A percentile compares a stretch with the other conserved stretches of the same genome.
Evolutionary conservation across 2,888 invertebrate species (phyloP).

Genomic region (Mesorhabditis spiculigera): DNA sequence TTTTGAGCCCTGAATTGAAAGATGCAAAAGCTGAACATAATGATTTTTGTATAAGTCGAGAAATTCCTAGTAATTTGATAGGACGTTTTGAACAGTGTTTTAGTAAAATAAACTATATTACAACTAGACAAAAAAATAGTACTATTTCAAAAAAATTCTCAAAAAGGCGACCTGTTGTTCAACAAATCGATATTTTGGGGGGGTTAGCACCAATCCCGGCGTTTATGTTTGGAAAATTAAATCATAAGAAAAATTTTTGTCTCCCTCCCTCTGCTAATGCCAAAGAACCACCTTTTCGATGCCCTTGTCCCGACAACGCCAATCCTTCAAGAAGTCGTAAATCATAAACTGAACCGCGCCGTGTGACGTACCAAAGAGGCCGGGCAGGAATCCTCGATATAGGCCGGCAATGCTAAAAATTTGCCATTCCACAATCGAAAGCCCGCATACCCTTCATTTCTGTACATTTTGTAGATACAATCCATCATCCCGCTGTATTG

Average conservation of each 20-base stretch:
- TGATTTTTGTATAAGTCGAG: too few species aligned
- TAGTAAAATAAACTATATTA: constrained; percentile 8
- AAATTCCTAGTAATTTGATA: background rate
- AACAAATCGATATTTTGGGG: too few species aligned
- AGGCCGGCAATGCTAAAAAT: background rate
- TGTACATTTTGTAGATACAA: constrained; percentile 83
- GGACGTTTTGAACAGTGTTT: background rate
- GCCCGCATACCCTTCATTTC: constrained; percentile 69
- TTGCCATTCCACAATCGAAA: background rate
- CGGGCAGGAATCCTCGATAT: constrained; percentile 81
- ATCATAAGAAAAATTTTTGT: too few species aligned
- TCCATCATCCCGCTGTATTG: constrained; percentile 86
- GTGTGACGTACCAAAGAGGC: constrained; percentile 94
- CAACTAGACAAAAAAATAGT: too few species aligned
- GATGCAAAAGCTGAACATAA: too few species aligned
- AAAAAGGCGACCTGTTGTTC: too few species aligned
- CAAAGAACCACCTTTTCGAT: constrained; percentile 10
- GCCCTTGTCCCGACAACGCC: constrained; percentile 44
- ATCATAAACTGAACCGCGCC: constrained; percentile 98
- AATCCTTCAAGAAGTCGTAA: constrained; percentile 95
- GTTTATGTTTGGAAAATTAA: too few species aligned
- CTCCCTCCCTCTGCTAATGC: too few species aligned
- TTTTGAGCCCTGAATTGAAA: background rate
- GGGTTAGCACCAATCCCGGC: too few species aligned
- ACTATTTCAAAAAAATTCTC: too few species aligned